Conservation (phyloP, 92 coral and sea anemone genomes). For the Phenganax marumi region DNA sequence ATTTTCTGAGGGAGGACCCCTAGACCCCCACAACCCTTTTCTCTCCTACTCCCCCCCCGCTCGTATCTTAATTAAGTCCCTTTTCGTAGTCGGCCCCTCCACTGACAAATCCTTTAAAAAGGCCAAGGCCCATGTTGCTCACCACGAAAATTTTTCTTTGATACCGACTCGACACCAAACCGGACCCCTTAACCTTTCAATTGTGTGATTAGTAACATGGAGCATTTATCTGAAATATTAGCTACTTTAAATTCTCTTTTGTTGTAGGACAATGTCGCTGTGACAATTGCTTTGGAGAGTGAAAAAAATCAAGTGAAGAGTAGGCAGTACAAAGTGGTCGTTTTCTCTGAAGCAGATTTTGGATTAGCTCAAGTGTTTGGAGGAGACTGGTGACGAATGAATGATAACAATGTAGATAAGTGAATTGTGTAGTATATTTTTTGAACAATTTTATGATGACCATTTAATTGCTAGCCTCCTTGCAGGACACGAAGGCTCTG, state of each 20-base stretch:
- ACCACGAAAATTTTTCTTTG: too few relatives aligned
- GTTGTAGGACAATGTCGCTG: conserved; percentile 67
- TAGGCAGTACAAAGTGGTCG: conserved; percentile 64
- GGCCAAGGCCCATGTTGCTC: too few relatives aligned
- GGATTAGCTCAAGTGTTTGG: conserved; percentile 74
- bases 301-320: conserved; percentile 47
- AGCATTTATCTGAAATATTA: not conserved
- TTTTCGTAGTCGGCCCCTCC: too few relatives aligned
- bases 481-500: too few relatives aligned
- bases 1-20: too few relatives aligned
- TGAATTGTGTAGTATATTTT: not conserved
- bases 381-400: not conserved
- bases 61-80: too few relatives aligned
- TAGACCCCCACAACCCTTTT: too few relatives aligned
- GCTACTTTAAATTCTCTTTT: not conserved
- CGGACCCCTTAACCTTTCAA: not conserved
- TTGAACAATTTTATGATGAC: too few relatives aligned
- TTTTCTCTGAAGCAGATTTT: conserved; percentile 76
- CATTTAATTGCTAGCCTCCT: too few relatives aligned
- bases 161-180: too few relatives aligned
- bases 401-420: not conserved
- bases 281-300: conserved; percentile 74
- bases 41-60: too few relatives aligned
- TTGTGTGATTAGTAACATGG: not conserved
- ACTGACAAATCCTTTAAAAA: too few relatives aligned